Base-by-base conservation (phyloP, 2,888 invertebrate species). In the Congeria kusceri region DNA sequence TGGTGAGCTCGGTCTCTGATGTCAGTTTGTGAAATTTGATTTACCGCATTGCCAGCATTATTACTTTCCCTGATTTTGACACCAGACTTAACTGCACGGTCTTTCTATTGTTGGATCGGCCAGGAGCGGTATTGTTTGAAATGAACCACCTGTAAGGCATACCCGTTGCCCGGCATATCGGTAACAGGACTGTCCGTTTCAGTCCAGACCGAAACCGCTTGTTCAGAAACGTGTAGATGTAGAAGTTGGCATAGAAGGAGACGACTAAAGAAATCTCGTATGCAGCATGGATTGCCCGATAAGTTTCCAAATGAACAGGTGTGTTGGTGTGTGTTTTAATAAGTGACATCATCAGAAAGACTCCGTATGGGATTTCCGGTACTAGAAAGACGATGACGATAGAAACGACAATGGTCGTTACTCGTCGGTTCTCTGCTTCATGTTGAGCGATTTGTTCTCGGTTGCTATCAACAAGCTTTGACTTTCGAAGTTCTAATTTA, bases 381-480 rank as follows among this genome's bases (percentile, higher is more conserved):
- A 85, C 28, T n/a, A 85, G 71, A 59, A 85, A 85, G 1, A 72
- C 64, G 20, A 77, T 65, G 4, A 79, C 85, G 18, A 85, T 78
- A 1, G 62, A 46, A 3, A 77, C 67, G 2, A 85, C 77, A 64
- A 85, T 77, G 46, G 76, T 27, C 0, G 85, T 77, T 9, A 79
- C 75, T 7, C 81, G 65, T 4, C 77, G 64, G 63, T 78, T 85
- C 28, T 72, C 53, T 15, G 25, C 25, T 28, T 58, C n/a, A 15
- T 53, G 46, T 20, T 25, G 25, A 46, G 58, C 0, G 15, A 49
- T 46, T 57, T 57, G 65, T 18, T 47, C 63, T 28, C 29, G 29
- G 32, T n/a, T 32, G 28, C n/a, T 53, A 39, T 23, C 49, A 9
- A 49, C 25, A 32, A 44, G 28, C 13, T 59, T 44, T 9, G 44